Evolutionary conservation across 2,888 invertebrate species (phyloP).

Genomic region (Leptinotarsa peninsularis): DNA sequence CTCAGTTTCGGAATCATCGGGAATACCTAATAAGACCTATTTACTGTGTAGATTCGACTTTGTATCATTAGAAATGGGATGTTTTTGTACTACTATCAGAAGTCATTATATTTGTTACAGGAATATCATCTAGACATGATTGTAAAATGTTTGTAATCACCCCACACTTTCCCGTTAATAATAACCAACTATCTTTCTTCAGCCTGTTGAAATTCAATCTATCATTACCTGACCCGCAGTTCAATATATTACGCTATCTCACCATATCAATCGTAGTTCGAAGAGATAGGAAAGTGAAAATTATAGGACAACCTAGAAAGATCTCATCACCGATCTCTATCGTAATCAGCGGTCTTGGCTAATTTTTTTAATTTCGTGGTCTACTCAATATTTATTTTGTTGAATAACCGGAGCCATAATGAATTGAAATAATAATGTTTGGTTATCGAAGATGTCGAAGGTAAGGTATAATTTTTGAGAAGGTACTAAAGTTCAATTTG

Average conservation of each 20-base stretch:
- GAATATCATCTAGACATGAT: no score
- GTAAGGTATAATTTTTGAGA: slow-evolving; percentile 48
- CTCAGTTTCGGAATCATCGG: no score
- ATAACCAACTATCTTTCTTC: background rate
- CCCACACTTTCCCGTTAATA: background rate
- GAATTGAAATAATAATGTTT: slow-evolving; percentile 46
- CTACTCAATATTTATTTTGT: slow-evolving; percentile 34
- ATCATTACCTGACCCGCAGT: slow-evolving; percentile 3
- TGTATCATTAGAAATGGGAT: no score
- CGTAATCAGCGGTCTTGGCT: slow-evolving; percentile 19
- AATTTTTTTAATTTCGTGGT: slow-evolving; percentile 22
- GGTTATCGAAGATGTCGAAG: slow-evolving; percentile 24
- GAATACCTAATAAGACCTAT: no score
- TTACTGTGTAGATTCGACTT: no score
- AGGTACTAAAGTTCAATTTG: slow-evolving; percentile 53
- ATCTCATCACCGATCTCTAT: no score
- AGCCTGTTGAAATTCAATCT: slow-evolving; percentile 11
- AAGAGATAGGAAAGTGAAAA: slow-evolving; percentile 12
- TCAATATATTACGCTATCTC: slow-evolving; percentile 14
- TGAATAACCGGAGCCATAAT: slow-evolving; percentile 35
- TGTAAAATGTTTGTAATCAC: no score
- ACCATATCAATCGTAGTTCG: background rate
- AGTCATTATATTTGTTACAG: no score
- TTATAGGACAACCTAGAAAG: slow-evolving; percentile 23
- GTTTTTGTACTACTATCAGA: no score